A percentile compares a stretch with the other conserved stretches of the same genome.
Evolutionary conservation across 2,113 vertebrate genomes (phyloP).

Genomic region (Tor tambroides): DNA sequence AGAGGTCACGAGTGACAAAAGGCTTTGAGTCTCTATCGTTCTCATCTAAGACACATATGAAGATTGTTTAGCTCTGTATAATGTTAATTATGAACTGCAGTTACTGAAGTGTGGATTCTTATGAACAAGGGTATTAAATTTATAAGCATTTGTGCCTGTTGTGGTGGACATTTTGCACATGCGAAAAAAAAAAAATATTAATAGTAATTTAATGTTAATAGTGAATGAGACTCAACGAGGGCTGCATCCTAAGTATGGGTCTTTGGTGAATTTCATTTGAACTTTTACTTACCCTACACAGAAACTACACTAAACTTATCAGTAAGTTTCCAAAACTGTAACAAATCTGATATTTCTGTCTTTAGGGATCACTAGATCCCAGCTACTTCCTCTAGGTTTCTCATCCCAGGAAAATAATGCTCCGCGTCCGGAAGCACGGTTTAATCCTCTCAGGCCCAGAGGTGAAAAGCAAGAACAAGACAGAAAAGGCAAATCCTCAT

Average conservation of each 20-base stretch:
- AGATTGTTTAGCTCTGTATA: not conserved
- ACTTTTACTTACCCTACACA: not conserved
- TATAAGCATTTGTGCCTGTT: not conserved
- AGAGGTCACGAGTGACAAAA: not conserved
- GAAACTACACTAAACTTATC: not conserved
- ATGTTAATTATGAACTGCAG: not conserved
- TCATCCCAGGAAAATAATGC: slow-evolving; percentile 65
- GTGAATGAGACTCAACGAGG: not conserved
- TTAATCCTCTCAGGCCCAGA: slow-evolving; percentile 75
- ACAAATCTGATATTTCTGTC: not conserved
- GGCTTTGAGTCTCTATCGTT: not conserved
- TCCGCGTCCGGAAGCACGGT: slow-evolving; percentile 68
- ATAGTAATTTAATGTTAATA: too few relatives aligned
- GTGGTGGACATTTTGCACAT: not conserved
- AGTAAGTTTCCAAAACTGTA: not conserved
- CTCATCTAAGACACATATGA: too few relatives aligned
- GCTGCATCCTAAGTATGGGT: not conserved
- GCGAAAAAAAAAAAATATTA: too few relatives aligned
- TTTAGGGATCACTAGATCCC: not conserved
- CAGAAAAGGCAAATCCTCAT: slow-evolving; percentile 58
- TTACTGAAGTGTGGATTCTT: not conserved
- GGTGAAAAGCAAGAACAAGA: slow-evolving; percentile 71
- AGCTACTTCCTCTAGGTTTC: slow-evolving; percentile 24
- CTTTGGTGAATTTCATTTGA: not conserved
- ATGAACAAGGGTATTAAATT: not conserved